A percentile compares a stretch with the other conserved stretches of the same genome.
phyloP scores from a whole-genome alignment of 64 coral and sea anemone genomes.

The Orbicella faveolata region DNA sequence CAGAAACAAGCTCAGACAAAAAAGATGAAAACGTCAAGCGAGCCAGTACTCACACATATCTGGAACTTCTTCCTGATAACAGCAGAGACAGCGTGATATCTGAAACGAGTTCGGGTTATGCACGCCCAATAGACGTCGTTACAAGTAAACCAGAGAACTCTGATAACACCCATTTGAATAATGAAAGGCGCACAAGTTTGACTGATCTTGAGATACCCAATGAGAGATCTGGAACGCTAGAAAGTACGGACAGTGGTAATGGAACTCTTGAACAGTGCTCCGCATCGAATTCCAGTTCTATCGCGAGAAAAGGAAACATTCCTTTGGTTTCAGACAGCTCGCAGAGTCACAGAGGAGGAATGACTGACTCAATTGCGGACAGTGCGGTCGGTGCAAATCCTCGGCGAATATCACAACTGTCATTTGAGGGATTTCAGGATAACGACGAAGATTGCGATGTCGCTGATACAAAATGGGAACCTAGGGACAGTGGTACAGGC shows the following conservation, averaged over 20 bases:
- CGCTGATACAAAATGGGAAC: neutral
- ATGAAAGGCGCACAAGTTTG: conserved; percentile 17
- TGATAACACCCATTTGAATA: neutral
- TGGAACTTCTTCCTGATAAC: conserved; percentile 64
- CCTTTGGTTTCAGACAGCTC: neutral
- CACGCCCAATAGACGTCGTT: conserved; percentile 67
- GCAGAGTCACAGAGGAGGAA: neutral
- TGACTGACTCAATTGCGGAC: neutral
- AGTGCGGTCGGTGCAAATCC: neutral
- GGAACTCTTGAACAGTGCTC: neutral
- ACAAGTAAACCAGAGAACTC: neutral
- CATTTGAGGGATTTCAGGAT: neutral
- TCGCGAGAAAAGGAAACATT: neutral
- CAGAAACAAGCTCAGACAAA: neutral
- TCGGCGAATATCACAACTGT: neutral
- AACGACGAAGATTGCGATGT: neutral
- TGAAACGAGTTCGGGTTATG: conserved; percentile 89
- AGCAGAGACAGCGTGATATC: conserved; percentile 73
- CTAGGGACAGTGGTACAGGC: neutral
- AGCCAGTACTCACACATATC: conserved; percentile 63
- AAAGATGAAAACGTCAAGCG: neutral
- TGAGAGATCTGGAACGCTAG: neutral
- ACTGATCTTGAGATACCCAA: conserved; percentile 37
- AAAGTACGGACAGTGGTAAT: conserved; percentile 2
- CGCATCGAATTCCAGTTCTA: neutral